Evolutionary conservation across 2,797 vertebrate genomes (phyloP).

Genomic region (Parauchenoglanis punctatus): DNA sequence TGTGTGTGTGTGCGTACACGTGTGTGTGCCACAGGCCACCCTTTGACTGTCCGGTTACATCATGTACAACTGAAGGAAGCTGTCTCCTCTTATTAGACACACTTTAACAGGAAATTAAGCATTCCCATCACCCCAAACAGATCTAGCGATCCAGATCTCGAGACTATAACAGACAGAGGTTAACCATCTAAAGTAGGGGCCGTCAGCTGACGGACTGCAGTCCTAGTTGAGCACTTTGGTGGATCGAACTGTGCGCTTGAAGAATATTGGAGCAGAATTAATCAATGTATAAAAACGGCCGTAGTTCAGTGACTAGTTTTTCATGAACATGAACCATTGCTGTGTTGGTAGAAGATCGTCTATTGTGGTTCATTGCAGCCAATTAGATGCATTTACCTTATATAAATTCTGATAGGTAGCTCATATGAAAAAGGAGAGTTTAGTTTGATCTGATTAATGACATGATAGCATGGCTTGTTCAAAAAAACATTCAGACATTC

Average conservation of each 20-base stretch:
- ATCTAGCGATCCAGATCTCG: not conserved
- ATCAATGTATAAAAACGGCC: not conserved
- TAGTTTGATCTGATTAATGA: too few species aligned
- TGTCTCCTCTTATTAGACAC: slow-evolving; percentile 31
- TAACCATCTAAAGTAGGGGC: not conserved
- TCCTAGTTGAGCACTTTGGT: too few species aligned
- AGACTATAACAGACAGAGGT: not conserved
- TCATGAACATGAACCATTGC: not conserved
- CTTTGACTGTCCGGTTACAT: slow-evolving; percentile 23
- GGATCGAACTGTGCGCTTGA: not conserved
- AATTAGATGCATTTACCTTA: not conserved
- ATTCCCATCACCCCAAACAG: slow-evolving; percentile 13
- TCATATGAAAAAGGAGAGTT: not conserved
- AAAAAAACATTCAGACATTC: not conserved
- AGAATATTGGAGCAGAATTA: not conserved
- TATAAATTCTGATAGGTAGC: not conserved
- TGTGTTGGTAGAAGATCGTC: not conserved
- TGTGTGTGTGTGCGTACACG: not conserved
- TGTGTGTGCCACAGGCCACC: slow-evolving; percentile 25
- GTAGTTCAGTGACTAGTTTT: not conserved
- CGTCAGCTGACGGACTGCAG: not conserved
- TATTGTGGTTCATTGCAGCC: too few species aligned
- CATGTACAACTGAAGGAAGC: slow-evolving; percentile 35
- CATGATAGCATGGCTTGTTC: not conserved
- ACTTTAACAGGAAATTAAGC: slow-evolving; percentile 22